Evolutionary conservation across 2,113 vertebrate species (phyloP).

Genomic region (Pseudonaja textilis): DNA sequence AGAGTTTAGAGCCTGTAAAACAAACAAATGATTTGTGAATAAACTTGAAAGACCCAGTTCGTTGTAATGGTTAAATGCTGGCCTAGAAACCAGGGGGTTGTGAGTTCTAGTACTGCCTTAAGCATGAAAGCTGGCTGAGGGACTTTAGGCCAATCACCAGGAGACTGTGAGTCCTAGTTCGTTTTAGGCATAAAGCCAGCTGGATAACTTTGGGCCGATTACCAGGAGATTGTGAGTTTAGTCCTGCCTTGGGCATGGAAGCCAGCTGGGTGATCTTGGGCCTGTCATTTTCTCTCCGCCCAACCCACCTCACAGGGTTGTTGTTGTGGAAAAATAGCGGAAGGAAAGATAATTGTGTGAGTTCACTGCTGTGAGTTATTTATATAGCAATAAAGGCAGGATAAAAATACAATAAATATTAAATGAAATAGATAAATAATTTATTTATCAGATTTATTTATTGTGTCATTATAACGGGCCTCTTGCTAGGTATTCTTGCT

Average conservation of each 20-base stretch:
- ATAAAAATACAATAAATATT: no score
- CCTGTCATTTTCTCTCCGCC: not conserved
- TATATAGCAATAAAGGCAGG: no score
- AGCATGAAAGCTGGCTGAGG: not conserved
- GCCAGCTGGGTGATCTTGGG: not conserved
- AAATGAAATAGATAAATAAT: not conserved
- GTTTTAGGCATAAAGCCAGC: not conserved
- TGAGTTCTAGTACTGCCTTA: not conserved
- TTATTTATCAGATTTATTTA: not conserved
- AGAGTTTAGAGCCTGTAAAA: not conserved
- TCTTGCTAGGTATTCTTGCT: not conserved
- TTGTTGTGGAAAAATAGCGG: no score
- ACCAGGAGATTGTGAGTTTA: not conserved
- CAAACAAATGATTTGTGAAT: not conserved
- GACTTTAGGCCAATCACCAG: not conserved
- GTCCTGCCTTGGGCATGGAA: not conserved
- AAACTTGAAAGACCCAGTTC: not conserved
- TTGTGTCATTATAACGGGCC: not conserved
- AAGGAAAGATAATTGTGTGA: no score
- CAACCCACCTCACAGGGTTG: no score
- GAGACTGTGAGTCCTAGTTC: not conserved
- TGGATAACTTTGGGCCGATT: not conserved
- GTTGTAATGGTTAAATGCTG: not conserved
- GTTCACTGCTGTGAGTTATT: no score
- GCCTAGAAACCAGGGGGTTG: not conserved